Conservation (phyloP, 1,140 invertebrate genomes). For the Brachionus plicatilis region DNA sequence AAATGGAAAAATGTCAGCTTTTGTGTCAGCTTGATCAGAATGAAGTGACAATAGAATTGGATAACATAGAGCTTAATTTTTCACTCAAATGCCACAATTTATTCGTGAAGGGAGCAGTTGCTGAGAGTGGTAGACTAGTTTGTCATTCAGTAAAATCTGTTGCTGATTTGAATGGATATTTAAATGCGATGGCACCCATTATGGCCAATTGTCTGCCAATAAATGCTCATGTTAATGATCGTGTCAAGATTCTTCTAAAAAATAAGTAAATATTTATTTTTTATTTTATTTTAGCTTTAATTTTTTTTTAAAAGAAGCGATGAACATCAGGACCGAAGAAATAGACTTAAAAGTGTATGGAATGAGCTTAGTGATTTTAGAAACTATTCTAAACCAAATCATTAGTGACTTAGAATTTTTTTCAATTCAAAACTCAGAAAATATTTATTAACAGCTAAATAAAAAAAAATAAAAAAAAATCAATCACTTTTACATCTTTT, state of each 20-base stretch:
- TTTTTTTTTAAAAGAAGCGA: neutral
- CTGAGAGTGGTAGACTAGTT: neutral
- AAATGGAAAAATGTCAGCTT: neutral
- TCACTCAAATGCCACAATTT: neutral
- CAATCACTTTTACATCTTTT: too few relatives aligned
- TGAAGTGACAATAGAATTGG: neutral
- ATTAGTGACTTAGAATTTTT: neutral
- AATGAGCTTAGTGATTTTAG: neutral
- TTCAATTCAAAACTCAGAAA: neutral
- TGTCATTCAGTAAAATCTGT: neutral
- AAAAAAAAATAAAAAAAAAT: neutral
- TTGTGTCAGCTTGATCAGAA: constrained; percentile 8
- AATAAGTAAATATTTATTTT: neutral
- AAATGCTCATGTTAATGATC: constrained; percentile 12
- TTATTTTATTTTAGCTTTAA: neutral
- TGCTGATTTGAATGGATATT: neutral
- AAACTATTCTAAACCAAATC: neutral
- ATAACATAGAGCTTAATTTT: neutral
- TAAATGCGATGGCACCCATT: neutral
- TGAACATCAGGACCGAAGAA: neutral
- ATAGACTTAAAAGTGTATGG: neutral
- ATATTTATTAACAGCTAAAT: neutral
- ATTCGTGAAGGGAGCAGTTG: neutral
- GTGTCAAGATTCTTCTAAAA: neutral
- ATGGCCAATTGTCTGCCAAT: neutral